Evolutionary conservation across 2,113 vertebrate genomes (phyloP), one percentile per base, ranked within the genome.

Genomic region (Campylorhamphus procurvoides): DNA sequence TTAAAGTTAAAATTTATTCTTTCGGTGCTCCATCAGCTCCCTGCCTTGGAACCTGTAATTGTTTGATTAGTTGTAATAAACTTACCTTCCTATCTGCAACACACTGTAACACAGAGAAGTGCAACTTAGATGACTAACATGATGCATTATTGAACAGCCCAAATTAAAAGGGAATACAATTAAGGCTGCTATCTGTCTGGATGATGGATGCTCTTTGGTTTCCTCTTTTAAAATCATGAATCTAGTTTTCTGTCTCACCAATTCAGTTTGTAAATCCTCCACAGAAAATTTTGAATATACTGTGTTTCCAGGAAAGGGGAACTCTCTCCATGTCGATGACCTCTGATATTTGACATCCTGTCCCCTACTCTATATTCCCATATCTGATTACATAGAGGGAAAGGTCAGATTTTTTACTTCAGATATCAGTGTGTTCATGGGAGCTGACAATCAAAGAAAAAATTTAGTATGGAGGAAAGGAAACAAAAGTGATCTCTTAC

Each of bases 161-260:
- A 94, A 93, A 94, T 83, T 93, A 97, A 96, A 96, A 94, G 40
- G 49, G 74, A 97, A 96, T 95, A 91, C 33, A 95, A 92, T 95
- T 97, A 97, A 91, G 80, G 86, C 60, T 75, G 46, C 86, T 94
- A 71, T 95, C 80, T 90, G 94, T 83, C 75, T 93, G 46, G 40
- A 93, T 96, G 93, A 97, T 76, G 56, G 75, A 94, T 95, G 87
- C 3, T 72, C 27, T 90, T 79, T 68, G 37, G 68, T 63, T 88
- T 76, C 66, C 6, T 83, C 67, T 93, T 97, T 95, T 87, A 44
- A 96, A 96, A 94, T 89, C 74, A 85, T 62, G 87, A 89, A 94
- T 89, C 50, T 91, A 71, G 33, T 95, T 91, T 96, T 96, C 77
- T 93, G 18, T 84, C 58, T 97, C 83, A 86, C 25, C 66, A 72